phyloP scores from a whole-genome alignment of 2,113 vertebrate genomes.

The Pantherophis guttatus region DNA sequence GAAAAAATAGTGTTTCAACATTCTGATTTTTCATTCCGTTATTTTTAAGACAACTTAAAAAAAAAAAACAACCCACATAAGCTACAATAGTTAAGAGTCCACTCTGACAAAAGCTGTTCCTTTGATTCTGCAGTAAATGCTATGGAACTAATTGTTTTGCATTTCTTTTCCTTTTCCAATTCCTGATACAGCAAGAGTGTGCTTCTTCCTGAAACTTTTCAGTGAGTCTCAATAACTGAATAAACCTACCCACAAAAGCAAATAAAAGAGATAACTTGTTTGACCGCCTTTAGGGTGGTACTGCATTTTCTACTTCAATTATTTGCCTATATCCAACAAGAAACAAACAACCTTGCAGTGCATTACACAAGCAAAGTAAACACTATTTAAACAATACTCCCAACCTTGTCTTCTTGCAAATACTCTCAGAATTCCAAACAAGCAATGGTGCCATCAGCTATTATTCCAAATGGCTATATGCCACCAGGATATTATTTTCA shows the following conservation, averaged over 20 bases:
- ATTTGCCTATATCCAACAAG: neutral
- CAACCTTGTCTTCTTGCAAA: neutral
- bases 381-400: neutral
- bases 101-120: neutral
- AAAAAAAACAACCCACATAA: neutral
- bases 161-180: slow-evolving; percentile 40
- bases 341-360: neutral
- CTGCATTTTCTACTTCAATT: neutral
- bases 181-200: slow-evolving; percentile 55
- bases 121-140: slow-evolving; percentile 15
- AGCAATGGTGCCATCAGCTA: neutral
- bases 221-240: slow-evolving; percentile 50
- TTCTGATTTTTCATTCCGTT: neutral
- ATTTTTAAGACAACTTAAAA: neutral
- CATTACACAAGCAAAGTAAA: neutral
- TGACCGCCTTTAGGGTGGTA: slow-evolving; percentile 40
- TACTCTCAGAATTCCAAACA: neutral
- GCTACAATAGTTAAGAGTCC: too few species aligned
- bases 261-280: slow-evolving; percentile 53
- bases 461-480: neutral
- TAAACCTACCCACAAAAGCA: slow-evolving; percentile 38
- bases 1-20: neutral
- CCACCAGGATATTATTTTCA: neutral
- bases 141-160: slow-evolving; percentile 30
- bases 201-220: slow-evolving; percentile 53